Evolutionary conservation across 2,888 invertebrate species (phyloP), one percentile per base, ranked within the genome.

Genomic region (Cartodere bifasciata): DNA sequence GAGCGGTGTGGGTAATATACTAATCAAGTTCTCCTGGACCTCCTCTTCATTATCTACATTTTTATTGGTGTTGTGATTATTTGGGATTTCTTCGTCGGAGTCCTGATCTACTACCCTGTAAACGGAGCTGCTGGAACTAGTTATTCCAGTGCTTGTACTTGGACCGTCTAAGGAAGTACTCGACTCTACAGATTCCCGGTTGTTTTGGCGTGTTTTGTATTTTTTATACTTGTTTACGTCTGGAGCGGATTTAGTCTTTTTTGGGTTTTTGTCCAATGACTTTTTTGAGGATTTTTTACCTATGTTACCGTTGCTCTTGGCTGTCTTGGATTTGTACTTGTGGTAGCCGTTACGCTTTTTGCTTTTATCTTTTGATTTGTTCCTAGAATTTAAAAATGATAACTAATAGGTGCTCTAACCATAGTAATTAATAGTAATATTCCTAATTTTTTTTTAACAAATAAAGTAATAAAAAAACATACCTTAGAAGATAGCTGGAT

Each of bases 61-160:
- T 20, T 48, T 46, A 4, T 35, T 35, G 30, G 46, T 45, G 23
- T 37, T 36, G 29, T 34, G 31, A 22, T 36, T 44, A 5, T 44
- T 32, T 4, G 47, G 41, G 16, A 40, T 34, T 20, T 74, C 74
- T 43, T 75, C 75, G 42, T 75, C 75, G 0, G 75, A 74, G 46
- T 75, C 75, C 35, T 60, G 58, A 37, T 36, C 70, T 63, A 56
- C 69, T 63, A 33, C 67, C 6, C 58, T 42, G 36, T 35, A 41
- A 4, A 37, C 6, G 16, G 52, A 44, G 28, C 44, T 47, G 28
- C 41, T 50, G 9, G 56, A 53, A 37, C 42, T 48, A 12, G 55
- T 56, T 24, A 56, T 55, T 52, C 76, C 76, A 45, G 75, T 72
- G 47, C 75, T 75, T 25, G 76, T 76, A 49, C 75, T 75, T 9